Percentiles rank a stretch among this genome's conserved stretches.
These are phyloP conservation scores for Synanthedon tipuliformis DNA, from an alignment of 2,888 invertebrate species.

Conservation along the genomic window DNA sequence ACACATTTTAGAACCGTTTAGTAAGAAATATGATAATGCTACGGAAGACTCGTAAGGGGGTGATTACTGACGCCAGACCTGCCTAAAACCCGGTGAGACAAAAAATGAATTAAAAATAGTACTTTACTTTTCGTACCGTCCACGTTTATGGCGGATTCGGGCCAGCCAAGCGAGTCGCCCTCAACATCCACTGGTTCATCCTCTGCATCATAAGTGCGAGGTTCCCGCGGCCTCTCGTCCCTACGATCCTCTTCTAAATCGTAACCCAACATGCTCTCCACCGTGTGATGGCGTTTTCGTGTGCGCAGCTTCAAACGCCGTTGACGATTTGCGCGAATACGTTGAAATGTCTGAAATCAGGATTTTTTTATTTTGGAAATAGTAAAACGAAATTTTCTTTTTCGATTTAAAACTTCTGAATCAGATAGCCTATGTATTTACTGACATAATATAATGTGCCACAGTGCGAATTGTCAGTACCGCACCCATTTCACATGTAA, in stretches of 20 bases:
- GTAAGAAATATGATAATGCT: too few relatives aligned
- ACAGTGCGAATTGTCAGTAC: too few relatives aligned
- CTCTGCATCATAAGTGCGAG: constrained; percentile 51
- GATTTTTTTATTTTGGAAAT: too few relatives aligned
- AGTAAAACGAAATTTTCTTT: too few relatives aligned
- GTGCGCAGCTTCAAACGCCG: constrained; percentile 61
- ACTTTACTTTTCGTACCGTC: constrained; percentile 30
- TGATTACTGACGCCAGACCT: too few relatives aligned
- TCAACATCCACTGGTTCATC: constrained; percentile 66
- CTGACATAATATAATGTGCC: background rate
- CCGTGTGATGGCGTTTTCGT: constrained; percentile 65
- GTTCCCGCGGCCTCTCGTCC: constrained; percentile 51
- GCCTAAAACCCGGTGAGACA: too few relatives aligned
- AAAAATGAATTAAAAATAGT: too few relatives aligned
- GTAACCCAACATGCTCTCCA: constrained; percentile 68
- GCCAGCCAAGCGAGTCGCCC: constrained; percentile 65
- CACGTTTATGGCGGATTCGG: constrained; percentile 50
- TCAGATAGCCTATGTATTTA: background rate
- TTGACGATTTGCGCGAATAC: constrained; percentile 64
- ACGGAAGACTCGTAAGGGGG: too few relatives aligned
- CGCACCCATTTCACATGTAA: too few relatives aligned
- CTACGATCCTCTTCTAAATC: constrained; percentile 57
- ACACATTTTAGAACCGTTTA: too few relatives aligned
- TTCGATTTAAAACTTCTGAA: too few relatives aligned
- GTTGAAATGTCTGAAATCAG: constrained; percentile 52